Evolutionary conservation across 1,140 invertebrate species (phyloP).

Genomic region (Zophobas morio): DNA sequence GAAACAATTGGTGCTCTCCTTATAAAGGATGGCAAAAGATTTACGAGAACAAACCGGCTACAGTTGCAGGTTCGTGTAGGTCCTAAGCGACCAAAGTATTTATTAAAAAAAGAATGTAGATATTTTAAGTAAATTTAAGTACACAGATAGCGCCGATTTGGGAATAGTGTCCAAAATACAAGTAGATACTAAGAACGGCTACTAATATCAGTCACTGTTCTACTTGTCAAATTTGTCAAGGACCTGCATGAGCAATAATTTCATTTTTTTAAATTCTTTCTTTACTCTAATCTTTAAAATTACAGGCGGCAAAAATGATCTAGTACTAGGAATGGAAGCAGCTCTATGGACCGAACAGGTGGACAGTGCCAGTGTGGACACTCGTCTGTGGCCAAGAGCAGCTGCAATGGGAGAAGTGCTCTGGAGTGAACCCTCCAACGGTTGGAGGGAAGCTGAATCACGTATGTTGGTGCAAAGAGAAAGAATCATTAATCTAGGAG

Average conservation of each 20-base stretch:
- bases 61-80: slow-evolving; percentile 68
- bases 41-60: slow-evolving; percentile 81
- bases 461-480: slow-evolving; percentile 77
- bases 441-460: slow-evolving; percentile 76
- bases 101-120: too few species aligned
- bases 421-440: slow-evolving; percentile 78
- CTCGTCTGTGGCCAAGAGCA: slow-evolving; percentile 68
- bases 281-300: not conserved
- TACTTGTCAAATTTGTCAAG: too few species aligned
- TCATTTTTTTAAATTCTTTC: too few species aligned
- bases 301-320: slow-evolving; percentile 48
- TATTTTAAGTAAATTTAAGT: too few species aligned
- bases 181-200: too few species aligned
- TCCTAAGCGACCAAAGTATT: too few species aligned
- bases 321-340: slow-evolving; percentile 79
- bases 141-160: too few species aligned
- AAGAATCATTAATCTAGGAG: slow-evolving; percentile 77
- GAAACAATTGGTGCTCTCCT: slow-evolving; percentile 89
- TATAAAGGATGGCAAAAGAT: slow-evolving; percentile 92
- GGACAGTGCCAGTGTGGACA: slow-evolving; percentile 77
- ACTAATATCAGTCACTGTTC: too few species aligned
- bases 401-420: slow-evolving; percentile 79
- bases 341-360: slow-evolving; percentile 87
- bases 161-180: too few species aligned
- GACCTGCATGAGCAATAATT: too few species aligned